Percentiles rank a stretch among this genome's conserved stretches.
phyloP scores from a whole-genome alignment of 2,888 invertebrate species.

The Xanthia icteritia region DNA sequence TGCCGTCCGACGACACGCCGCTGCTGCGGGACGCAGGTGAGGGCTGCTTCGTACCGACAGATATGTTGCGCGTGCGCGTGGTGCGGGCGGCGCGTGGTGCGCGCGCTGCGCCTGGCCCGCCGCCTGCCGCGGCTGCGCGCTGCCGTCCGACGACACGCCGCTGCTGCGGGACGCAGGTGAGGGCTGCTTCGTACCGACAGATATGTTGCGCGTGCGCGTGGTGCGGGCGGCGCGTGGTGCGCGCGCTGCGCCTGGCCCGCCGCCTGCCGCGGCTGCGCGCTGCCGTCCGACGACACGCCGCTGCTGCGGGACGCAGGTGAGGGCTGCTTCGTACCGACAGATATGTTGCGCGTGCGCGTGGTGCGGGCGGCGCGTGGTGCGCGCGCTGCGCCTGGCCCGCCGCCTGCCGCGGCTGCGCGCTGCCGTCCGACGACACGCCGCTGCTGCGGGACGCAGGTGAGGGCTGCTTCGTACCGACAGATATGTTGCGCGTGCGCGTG shows the following conservation, averaged over 20 bases:
- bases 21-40: conserved; percentile 49
- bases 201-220: conserved; percentile 93
- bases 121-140: conserved; percentile 96
- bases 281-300: conserved; percentile 89
- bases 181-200: not conserved
- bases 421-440: too few species aligned
- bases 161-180: conserved; percentile 49
- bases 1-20: conserved; percentile 89
- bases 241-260: conserved; percentile 95
- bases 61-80: conserved; percentile 93
- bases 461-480: too few species aligned
- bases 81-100: conserved; percentile 93
- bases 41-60: not conserved
- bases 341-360: too few species aligned
- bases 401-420: too few species aligned
- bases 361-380: too few species aligned
- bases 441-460: too few species aligned
- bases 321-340: not conserved
- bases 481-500: too few species aligned
- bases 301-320: conserved; percentile 49
- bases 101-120: conserved; percentile 95
- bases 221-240: conserved; percentile 93
- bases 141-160: conserved; percentile 89
- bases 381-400: too few species aligned
- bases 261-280: conserved; percentile 96